Percentiles rank a stretch among this genome's conserved stretches.
phyloP scores from a whole-genome alignment of 1,140 invertebrate species.

The Hirudo medicinalis region DNA sequence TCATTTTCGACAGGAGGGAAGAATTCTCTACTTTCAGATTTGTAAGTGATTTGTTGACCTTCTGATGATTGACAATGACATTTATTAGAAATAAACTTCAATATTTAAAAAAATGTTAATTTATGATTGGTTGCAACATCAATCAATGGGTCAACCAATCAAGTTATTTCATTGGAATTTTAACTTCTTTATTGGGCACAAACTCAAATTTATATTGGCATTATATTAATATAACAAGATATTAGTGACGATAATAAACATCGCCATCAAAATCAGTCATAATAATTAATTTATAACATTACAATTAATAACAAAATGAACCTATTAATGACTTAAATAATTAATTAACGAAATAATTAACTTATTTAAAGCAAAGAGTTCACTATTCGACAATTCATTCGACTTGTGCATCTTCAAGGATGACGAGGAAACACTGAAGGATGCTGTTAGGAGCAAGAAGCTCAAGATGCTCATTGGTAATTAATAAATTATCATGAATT shows the following conservation, averaged over 20 bases:
- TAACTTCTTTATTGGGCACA: no score
- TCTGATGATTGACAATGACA: not conserved
- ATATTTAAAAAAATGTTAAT: no score
- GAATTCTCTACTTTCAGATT: constrained; percentile 13
- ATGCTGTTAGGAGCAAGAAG: constrained; percentile 12
- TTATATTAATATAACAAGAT: not conserved
- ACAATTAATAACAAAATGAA: no score
- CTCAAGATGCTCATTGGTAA: constrained; percentile 17
- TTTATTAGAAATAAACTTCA: not conserved
- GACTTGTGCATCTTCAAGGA: constrained; percentile 13
- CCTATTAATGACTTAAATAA: no score
- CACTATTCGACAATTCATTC: constrained; percentile 6
- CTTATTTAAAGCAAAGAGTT: constrained; percentile 4
- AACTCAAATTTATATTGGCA: not conserved
- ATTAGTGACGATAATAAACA: not conserved
- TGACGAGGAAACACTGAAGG: constrained; percentile 13
- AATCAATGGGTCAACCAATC: no score
- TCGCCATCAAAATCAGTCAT: no score
- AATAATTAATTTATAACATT: no score
- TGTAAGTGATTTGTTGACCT: constrained; percentile 11
- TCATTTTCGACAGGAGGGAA: constrained; percentile 10
- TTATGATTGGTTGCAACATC: not conserved
- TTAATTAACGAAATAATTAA: no score
- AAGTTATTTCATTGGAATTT: no score
- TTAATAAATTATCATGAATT: not conserved